These are phyloP conservation scores for Hirundichthys speculiger DNA, from an alignment of 2,113 vertebrate genomes.

Conservation along the genomic window DNA sequence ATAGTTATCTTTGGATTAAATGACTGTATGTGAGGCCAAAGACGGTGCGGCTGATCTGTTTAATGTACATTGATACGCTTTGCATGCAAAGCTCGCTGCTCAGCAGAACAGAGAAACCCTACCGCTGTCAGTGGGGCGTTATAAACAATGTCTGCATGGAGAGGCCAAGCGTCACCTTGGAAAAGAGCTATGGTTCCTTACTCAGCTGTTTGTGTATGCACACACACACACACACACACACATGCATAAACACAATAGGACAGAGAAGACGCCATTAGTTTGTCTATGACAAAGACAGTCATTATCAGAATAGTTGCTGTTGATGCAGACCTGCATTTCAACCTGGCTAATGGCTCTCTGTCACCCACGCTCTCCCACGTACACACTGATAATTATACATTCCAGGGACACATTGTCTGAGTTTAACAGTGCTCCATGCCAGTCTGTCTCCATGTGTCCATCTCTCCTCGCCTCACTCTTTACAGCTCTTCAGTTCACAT, in stretches of 20 bases:
- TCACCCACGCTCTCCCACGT: slow-evolving; percentile 37
- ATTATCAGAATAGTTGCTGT: slow-evolving; percentile 71
- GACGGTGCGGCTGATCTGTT: not conserved
- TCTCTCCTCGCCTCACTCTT: slow-evolving; percentile 1
- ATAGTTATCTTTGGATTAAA: too few relatives aligned
- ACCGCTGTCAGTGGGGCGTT: slow-evolving; percentile 38
- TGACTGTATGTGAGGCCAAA: too few relatives aligned
- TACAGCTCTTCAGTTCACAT: not conserved
- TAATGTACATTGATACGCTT: too few relatives aligned
- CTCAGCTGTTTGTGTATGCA: slow-evolving; percentile 31
- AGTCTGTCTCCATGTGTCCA: slow-evolving; percentile 38
- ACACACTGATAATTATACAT: slow-evolving; percentile 73
- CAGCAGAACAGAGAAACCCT: slow-evolving; percentile 48
- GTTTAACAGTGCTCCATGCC: slow-evolving; percentile 18
- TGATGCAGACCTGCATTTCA: slow-evolving; percentile 71
- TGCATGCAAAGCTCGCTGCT: not conserved
- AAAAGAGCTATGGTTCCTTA: slow-evolving; percentile 55
- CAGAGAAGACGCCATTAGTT: slow-evolving; percentile 68
- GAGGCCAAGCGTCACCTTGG: slow-evolving; percentile 60
- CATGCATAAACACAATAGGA: slow-evolving; percentile 25
- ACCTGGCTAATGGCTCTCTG: slow-evolving; percentile 60
- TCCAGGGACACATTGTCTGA: slow-evolving; percentile 65
- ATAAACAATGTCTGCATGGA: slow-evolving; percentile 34
- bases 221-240: slow-evolving; percentile 24
- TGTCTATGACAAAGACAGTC: slow-evolving; percentile 62